A percentile compares a stretch with the other conserved stretches of the same genome.
Evolutionary conservation across 2,888 invertebrate genomes (phyloP).

Genomic region (Archips crataeganus): DNA sequence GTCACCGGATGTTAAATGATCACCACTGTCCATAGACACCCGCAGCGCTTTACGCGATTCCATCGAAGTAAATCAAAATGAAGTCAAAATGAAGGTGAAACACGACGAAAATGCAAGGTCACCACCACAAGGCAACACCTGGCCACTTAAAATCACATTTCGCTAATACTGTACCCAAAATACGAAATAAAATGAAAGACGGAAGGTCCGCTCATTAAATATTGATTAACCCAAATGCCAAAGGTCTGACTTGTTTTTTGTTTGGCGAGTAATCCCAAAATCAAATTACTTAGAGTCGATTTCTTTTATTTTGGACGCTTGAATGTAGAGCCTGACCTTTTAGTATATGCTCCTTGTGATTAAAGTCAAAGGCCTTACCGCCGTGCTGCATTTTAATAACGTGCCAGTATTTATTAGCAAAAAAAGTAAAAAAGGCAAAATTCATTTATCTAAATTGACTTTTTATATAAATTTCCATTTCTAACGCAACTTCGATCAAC

Average conservation of each 20-base stretch:
- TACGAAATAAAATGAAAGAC: conserved; percentile 50
- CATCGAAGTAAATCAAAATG: too few species aligned
- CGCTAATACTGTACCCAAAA: conserved; percentile 49
- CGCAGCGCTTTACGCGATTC: too few species aligned
- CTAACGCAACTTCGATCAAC: too few species aligned
- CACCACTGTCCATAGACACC: too few species aligned
- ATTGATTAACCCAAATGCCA: conserved; percentile 48
- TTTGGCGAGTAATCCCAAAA: conserved; percentile 19
- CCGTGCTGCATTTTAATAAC: background rate
- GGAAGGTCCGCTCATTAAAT: conserved; percentile 51
- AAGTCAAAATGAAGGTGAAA: background rate
- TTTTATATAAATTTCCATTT: too few species aligned
- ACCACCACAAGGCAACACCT: conserved; percentile 45
- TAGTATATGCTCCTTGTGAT: background rate
- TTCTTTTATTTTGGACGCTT: conserved; percentile 14
- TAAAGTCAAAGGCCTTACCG: background rate
- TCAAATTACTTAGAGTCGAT: conserved; percentile 21
- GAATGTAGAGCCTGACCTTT: background rate
- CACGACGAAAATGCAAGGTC: conserved; percentile 41
- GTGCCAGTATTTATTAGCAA: background rate
- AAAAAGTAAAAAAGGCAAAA: too few species aligned
- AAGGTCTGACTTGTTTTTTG: conserved; percentile 36
- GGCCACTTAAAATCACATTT: conserved; percentile 65
- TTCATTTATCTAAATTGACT: too few species aligned
- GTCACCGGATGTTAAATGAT: too few species aligned